A percentile compares a stretch with the other conserved stretches of the same genome.
phyloP scores from a whole-genome alignment of 2,888 invertebrate species.

The Catotricha subobsoleta region DNA sequence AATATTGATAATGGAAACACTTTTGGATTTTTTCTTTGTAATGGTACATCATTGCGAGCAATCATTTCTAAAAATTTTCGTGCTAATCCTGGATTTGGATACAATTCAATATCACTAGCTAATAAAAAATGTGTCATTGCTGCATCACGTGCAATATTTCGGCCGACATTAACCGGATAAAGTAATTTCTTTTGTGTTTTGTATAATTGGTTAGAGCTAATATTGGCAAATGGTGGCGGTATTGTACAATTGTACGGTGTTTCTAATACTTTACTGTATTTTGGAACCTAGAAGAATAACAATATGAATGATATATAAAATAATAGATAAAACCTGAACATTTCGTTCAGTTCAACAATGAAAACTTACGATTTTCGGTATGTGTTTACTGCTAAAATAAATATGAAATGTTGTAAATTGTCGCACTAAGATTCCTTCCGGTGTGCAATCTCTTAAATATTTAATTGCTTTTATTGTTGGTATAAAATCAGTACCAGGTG shows the following conservation, averaged over 20 bases:
- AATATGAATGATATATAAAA: conserved; percentile 3
- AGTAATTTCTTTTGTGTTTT: conserved; percentile 62
- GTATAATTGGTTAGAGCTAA: conserved; percentile 48
- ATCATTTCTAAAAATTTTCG: conserved; percentile 72
- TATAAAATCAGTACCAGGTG: conserved; percentile 66
- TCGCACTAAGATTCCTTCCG: conserved; percentile 45
- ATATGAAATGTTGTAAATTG: conserved; percentile 75
- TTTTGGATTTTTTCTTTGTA: conserved; percentile 40
- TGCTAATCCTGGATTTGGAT: conserved; percentile 68
- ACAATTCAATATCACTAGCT: conserved; percentile 78
- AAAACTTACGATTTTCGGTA: conserved; percentile 44
- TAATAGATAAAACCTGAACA: too few species aligned
- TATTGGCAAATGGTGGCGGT: conserved; percentile 48
- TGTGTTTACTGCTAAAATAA: conserved; percentile 72
- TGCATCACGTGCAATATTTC: conserved; percentile 72
- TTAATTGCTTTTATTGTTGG: conserved; percentile 63
- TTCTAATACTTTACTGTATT: conserved; percentile 40
- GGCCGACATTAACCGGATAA: conserved; percentile 79
- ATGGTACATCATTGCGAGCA: conserved; percentile 47
- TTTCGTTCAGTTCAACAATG: too few species aligned
- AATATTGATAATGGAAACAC: conserved; percentile 81
- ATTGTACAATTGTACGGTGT: conserved; percentile 53
- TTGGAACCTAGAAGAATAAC: conserved; percentile 40
- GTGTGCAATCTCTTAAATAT: conserved; percentile 59
- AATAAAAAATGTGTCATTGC: conserved; percentile 68